phyloP scores from a whole-genome alignment of 2,113 vertebrate genomes.

The Camelus dromedarius region DNA sequence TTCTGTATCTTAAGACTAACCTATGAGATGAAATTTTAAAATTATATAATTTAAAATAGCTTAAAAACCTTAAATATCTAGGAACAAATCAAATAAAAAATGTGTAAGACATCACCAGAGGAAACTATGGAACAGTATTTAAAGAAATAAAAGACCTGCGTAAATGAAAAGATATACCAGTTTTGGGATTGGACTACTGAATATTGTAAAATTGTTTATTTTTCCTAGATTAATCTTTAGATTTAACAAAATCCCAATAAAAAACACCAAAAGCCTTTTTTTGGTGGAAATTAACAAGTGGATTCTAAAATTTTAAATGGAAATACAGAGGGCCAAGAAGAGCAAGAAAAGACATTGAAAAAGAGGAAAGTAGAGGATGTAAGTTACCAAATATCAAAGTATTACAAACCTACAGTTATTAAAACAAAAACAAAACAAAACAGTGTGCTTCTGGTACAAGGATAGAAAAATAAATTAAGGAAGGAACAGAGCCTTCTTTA shows the following conservation, averaged over 20 bases:
- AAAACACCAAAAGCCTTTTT: neutral
- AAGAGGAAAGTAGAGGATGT: neutral
- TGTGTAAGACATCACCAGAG: neutral
- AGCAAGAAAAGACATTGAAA: constrained; percentile 30
- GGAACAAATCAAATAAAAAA: neutral
- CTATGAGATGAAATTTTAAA: neutral
- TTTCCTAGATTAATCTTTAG: neutral
- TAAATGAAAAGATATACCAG: neutral
- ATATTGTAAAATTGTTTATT: neutral
- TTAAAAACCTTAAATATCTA: neutral
- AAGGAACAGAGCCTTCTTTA: neutral
- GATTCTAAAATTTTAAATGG: neutral
- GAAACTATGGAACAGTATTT: neutral
- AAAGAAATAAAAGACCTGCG: constrained; percentile 13
- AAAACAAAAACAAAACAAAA: neutral
- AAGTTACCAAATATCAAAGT: neutral
- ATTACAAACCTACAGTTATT: neutral
- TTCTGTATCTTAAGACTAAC: neutral
- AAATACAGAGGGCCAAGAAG: neutral
- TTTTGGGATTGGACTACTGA: neutral
- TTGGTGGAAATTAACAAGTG: neutral
- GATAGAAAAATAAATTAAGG: neutral
- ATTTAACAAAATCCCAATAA: neutral
- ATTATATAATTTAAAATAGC: neutral
- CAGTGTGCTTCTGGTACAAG: neutral